Evolutionary conservation across 2,797 vertebrate genomes (phyloP), one percentile per base, ranked within the genome.

Genomic region (Crypturellus tataupa): DNA sequence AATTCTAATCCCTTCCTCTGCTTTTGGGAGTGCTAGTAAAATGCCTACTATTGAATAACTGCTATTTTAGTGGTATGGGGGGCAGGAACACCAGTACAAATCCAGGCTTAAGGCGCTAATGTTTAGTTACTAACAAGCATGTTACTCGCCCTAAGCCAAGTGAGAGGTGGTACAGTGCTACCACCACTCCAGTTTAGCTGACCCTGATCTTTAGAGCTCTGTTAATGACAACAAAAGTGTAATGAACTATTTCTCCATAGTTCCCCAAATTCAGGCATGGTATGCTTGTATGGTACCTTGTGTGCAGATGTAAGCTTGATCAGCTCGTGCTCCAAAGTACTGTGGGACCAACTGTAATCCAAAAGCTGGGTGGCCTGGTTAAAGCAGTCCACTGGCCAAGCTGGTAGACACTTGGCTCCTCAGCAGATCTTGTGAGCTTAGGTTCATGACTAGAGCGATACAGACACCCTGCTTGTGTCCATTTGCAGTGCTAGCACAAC

Each of bases 301-400:
- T 1, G 13, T 40, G 37, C 40, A 69, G 47, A 53, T 11, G 33
- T 27, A 35, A 47, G 11, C 39, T 70, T 35, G 40, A 18, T 58
- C 59, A 2, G 1, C 2, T 0, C 0, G 0, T 17, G 25, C 9
- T 68, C 24, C 65, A 42, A 44, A 64, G 25, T 2, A 0, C 4
- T 15, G 33, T 10, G 42, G 5, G 58, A 65, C 59, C 7, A 9
- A 1, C 39, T 78, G 8, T 19, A 19, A 75, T 14, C 15, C 27
- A 37, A 77, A 27, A 89, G 8, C 13, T 0, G 1, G 3, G 2
- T 2, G 3, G 14, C 16, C 39, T 0, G 0, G 0, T 33, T 47
- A 73, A 37, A 92, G 29, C 3, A 63, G 39, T 35, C 24, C 5
- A 3, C 1, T 2, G 53, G 9, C 40, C 60, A 33, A 39, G 7